phyloP scores from a whole-genome alignment of 1,140 invertebrate species.

The Venustaconcha ellipsiformis region DNA sequence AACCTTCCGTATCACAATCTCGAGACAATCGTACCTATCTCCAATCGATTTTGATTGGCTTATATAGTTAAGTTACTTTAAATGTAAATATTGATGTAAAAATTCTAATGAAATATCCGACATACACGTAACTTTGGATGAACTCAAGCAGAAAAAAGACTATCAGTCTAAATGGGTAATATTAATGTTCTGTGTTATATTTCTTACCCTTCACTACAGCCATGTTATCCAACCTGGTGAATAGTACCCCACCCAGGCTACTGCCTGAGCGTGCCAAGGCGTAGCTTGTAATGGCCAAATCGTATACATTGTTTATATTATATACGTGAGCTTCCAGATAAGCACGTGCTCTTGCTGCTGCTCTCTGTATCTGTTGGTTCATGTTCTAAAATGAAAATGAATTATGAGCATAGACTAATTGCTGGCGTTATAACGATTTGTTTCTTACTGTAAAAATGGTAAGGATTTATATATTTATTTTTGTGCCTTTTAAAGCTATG shows the following conservation, averaged over 20 bases:
- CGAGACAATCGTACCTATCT: too few species aligned
- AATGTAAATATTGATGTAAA: too few species aligned
- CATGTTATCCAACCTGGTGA: conserved; percentile 76
- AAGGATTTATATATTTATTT: too few species aligned
- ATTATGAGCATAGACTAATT: too few species aligned
- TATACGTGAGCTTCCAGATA: conserved; percentile 82
- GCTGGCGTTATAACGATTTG: too few species aligned
- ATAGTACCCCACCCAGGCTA: conserved; percentile 75
- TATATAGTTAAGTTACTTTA: too few species aligned
- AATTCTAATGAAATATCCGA: too few species aligned
- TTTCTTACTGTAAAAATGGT: too few species aligned
- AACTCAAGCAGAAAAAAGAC: not conserved
- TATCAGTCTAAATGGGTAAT: not conserved
- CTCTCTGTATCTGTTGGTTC: conserved; percentile 70
- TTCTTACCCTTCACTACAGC: conserved; percentile 72
- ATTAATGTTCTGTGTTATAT: not conserved
- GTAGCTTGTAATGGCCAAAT: conserved; percentile 73
- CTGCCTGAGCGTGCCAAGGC: conserved; percentile 81
- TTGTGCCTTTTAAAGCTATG: too few species aligned
- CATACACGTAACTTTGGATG: not conserved
- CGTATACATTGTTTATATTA: conserved; percentile 78
- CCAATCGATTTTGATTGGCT: too few species aligned
- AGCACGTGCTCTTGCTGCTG: conserved; percentile 81
- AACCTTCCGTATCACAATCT: too few species aligned
- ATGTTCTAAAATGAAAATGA: conserved; percentile 57